These are phyloP conservation scores for Pomacea canaliculata DNA, from an alignment of 2,888 invertebrate species.

Conservation along the genomic window DNA sequence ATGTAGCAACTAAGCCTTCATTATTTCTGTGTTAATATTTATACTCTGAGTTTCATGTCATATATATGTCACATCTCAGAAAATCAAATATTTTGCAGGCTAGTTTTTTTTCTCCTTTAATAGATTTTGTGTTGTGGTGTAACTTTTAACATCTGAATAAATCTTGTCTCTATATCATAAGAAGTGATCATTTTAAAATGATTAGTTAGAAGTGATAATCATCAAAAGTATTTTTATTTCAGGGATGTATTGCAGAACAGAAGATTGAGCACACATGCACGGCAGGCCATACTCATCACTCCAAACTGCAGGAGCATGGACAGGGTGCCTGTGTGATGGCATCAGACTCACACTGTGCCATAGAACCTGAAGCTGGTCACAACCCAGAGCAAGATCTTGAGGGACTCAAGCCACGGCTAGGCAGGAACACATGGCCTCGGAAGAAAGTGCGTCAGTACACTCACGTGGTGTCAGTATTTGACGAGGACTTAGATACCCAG, in stretches of 20 bases:
- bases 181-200: no score
- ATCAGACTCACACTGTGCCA: background rate
- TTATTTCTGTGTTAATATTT: no score
- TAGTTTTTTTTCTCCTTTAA: no score
- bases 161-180: no score
- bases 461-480: constrained; percentile 33
- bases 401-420: background rate
- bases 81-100: no score
- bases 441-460: constrained; percentile 42
- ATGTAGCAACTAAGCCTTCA: no score
- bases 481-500: constrained; percentile 1
- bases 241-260: constrained; percentile 67
- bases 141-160: no score
- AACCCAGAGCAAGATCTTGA: background rate
- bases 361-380: background rate
- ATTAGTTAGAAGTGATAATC: no score
- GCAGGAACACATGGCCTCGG: constrained; percentile 54
- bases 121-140: no score
- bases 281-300: constrained; percentile 5
- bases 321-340: background rate
- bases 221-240: constrained; percentile 22
- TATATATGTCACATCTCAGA: no score
- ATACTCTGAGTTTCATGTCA: no score
- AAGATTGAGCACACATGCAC: constrained; percentile 60
- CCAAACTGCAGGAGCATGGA: constrained; percentile 5